Evolutionary conservation across 1,140 invertebrate genomes (phyloP), one percentile per base, ranked within the genome.

Genomic region (Mesaphorura yosii): DNA sequence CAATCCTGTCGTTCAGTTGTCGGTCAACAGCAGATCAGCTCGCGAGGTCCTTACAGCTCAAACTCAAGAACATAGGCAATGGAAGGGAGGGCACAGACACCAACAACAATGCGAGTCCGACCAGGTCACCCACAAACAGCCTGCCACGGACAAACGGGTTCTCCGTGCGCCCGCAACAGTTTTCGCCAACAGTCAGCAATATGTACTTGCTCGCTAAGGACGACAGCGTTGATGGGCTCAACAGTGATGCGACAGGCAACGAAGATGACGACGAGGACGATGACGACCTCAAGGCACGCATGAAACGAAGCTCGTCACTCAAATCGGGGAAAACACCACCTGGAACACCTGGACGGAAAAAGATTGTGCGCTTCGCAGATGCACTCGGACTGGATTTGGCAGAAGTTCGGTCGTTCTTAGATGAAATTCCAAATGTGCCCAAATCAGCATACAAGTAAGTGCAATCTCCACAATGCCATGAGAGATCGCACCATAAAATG

Each of bases 281-380:
- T n/a, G n/a, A n/a, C n/a, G n/a, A 38, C 51, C 29, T 31, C 29
- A 25, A 58, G 60, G 60, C 69, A 68, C 41, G n/a, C n/a, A n/a
- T n/a, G n/a, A n/a, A n/a, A n/a, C 73, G 88, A 46, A 86, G 82
- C 66, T 88, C 88, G 0, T 93, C 88, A 0, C 68, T 95, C 15
- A 93, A 90, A 72, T 83, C 83, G 0, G 84, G 86, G 0, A 93
- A 93, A 71, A 92, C 88, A 0, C 88, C 89, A 20, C 89, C 89
- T 0, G 85, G 84, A 1, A 89, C 86, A 10, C 86, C 87, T 0
- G 80, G 83, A 2, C 74, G 83, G 1, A 95, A 94, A 68, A 96
- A 95, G 70, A 92, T 92, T 29, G 91, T 95, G 1, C 76, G 91
- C 17, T 97, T 97, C 68, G 92, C 91, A 0, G 92, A 96, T 66